phyloP scores from a whole-genome alignment of 2,888 invertebrate genomes.

The Choreutis nemorana region DNA sequence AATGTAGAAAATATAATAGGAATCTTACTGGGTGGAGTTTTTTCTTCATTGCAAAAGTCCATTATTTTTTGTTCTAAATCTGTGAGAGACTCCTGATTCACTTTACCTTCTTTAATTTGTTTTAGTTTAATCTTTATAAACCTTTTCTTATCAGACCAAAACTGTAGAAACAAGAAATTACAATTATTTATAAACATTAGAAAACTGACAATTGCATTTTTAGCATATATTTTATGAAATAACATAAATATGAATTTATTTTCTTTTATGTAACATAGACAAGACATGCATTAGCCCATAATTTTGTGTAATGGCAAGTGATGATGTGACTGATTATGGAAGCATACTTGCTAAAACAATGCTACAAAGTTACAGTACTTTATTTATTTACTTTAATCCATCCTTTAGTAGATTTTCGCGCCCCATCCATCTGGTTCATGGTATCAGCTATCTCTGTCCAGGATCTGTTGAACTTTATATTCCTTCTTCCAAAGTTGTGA shows the following conservation, averaged over 20 bases:
- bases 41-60: slow-evolving; percentile 21
- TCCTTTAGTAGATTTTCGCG: slow-evolving; percentile 37
- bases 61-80: slow-evolving; percentile 35
- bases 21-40: slow-evolving; percentile 23
- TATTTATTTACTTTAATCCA: slow-evolving; percentile 39
- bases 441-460: slow-evolving; percentile 37
- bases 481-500: slow-evolving; percentile 27
- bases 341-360: too few relatives aligned
- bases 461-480: slow-evolving; percentile 32
- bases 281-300: too few relatives aligned
- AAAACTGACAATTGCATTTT: too few relatives aligned
- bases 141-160: slow-evolving; percentile 45
- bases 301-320: too few relatives aligned
- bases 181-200: neutral
- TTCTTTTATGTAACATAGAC: too few relatives aligned
- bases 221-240: too few relatives aligned
- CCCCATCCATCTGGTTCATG: slow-evolving; percentile 34
- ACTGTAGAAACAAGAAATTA: slow-evolving; percentile 23
- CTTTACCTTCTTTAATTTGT: slow-evolving; percentile 35
- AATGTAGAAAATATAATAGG: slow-evolving; percentile 1
- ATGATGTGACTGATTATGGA: too few relatives aligned
- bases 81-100: slow-evolving; percentile 23
- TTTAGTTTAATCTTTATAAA: slow-evolving; percentile 34
- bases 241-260: too few relatives aligned
- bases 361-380: slow-evolving; percentile 1